A percentile compares a stretch with the other conserved stretches of the same genome.
These are phyloP conservation scores for Leptopilina myrica DNA, from an alignment of 2,888 invertebrate species.

Conservation along the genomic window DNA sequence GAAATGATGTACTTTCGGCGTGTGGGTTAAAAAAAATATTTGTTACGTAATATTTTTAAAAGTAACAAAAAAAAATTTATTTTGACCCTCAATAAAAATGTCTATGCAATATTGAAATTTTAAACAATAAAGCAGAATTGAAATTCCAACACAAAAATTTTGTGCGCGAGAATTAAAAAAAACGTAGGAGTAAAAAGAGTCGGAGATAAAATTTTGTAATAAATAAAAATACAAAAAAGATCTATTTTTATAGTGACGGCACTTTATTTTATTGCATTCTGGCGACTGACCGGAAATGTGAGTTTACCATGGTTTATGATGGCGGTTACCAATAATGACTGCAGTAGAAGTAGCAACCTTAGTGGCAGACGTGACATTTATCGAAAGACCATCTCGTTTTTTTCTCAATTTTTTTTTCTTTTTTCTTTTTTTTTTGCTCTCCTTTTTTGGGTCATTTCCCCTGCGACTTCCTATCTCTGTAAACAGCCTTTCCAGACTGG, in stretches of 20 bases:
- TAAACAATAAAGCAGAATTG: neutral
- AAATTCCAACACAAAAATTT: neutral
- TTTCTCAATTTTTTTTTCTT: neutral
- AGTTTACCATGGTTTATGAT: neutral
- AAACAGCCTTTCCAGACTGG: slow-evolving; percentile 32
- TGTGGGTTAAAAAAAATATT: too few species aligned
- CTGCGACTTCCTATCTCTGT: slow-evolving; percentile 36
- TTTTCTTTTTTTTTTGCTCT: neutral
- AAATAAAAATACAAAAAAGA: neutral
- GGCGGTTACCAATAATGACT: neutral
- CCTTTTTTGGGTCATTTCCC: slow-evolving; percentile 24
- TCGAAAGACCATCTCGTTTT: slow-evolving; percentile 31
- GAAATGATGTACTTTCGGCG: too few species aligned
- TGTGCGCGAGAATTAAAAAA: neutral
- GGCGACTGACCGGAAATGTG: slow-evolving; percentile 6
- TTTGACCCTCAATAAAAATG: too few species aligned
- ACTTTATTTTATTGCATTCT: slow-evolving; percentile 23
- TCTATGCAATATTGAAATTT: too few species aligned
- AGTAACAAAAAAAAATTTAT: too few species aligned
- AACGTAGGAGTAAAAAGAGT: neutral
- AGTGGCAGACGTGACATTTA: slow-evolving; percentile 32
- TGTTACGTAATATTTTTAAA: too few species aligned
- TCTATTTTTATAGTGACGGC: neutral
- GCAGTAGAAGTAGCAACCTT: slow-evolving; percentile 2
- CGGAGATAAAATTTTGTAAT: neutral